Base-by-base conservation (phyloP, 2,888 invertebrate species). In the Drosophila phalerata region DNA sequence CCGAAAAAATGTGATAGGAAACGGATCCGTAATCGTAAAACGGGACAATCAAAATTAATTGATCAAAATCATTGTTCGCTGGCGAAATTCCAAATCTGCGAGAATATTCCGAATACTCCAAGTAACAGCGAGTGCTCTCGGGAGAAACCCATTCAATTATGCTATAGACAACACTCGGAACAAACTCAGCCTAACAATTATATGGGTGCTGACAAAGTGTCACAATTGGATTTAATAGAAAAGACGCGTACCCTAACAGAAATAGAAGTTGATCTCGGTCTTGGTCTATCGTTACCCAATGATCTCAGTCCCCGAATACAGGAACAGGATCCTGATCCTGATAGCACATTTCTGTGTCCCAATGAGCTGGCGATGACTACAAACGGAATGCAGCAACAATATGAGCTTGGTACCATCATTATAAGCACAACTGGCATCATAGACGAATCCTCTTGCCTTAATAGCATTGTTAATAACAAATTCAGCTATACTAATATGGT, bases 1-100 rank as follows among this genome's bases (percentile, higher is more conserved):
- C 88, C 89, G 2, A 91, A 89, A 25, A 92, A 93, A 79, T 91
- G 90, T 45, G 90, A 92, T 60, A 90, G 89, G 15, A 93, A 92
- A 56, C 89, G 92, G 10, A 90, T 92, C 30, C 88, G 92, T 3
- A 92, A 92, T 72, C 81, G 90, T 0, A 91, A 90, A 52, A 47
- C 79, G 5, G 57, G 66, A 1, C 64, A 67, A 43, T 13, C 55
- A 2, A 84, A 73, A 19, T 15, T 34, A 25, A 65, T 11, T 4
- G 1, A 30, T 5, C 47, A 34, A 17, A 40, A 30, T 15, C 13
- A 13, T 37, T 32, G 5, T 40, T 3, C 10, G 9, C 11, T 43
- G 11, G 5, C 55, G 6, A 56, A 62, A 15, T 17, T 38, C 9
- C 49, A 55, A 28, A 5, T n/a, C 3, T 8, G 10, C 4, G 28